These are phyloP conservation scores for Drosophila formosana DNA, from an alignment of 2,888 invertebrate species.

Conservation along the genomic window DNA sequence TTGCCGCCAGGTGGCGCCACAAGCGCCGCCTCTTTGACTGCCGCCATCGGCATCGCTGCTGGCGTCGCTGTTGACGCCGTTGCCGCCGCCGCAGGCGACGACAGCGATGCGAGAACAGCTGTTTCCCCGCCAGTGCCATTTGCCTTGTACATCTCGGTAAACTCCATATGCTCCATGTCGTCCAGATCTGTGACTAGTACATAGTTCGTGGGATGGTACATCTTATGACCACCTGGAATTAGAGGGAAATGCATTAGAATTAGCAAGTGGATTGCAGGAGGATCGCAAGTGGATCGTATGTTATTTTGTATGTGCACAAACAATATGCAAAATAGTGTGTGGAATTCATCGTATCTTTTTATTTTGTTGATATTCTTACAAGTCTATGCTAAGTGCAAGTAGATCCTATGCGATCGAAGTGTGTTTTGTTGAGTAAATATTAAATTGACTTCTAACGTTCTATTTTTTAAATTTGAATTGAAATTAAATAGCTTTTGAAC, in stretches of 20 bases:
- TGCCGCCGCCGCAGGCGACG: conserved; percentile 19
- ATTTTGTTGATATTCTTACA: too few relatives aligned
- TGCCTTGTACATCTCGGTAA: conserved; percentile 78
- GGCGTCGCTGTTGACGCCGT: conserved; percentile 22
- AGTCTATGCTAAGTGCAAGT: too few relatives aligned
- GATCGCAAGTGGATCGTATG: background rate
- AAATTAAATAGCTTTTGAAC: too few relatives aligned
- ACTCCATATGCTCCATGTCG: conserved; percentile 86
- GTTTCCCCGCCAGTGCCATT: conserved; percentile 20
- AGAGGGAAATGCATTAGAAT: background rate
- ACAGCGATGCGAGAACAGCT: background rate
- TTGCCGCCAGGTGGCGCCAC: conserved; percentile 8
- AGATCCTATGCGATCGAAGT: too few relatives aligned
- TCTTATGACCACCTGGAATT: conserved; percentile 92
- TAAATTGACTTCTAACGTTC: too few relatives aligned
- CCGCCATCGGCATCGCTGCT: conserved; percentile 43
- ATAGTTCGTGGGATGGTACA: conserved; percentile 98
- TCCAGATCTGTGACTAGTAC: conserved; percentile 96
- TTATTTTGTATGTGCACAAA: background rate
- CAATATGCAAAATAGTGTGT: background rate
- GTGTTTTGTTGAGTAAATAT: too few relatives aligned
- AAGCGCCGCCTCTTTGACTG: conserved; percentile 52
- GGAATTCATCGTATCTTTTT: background rate
- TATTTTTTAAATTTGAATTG: too few relatives aligned
- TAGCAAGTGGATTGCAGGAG: background rate